Base-by-base conservation (phyloP, 2,888 invertebrate species). In the Harmothoe impar region DNA sequence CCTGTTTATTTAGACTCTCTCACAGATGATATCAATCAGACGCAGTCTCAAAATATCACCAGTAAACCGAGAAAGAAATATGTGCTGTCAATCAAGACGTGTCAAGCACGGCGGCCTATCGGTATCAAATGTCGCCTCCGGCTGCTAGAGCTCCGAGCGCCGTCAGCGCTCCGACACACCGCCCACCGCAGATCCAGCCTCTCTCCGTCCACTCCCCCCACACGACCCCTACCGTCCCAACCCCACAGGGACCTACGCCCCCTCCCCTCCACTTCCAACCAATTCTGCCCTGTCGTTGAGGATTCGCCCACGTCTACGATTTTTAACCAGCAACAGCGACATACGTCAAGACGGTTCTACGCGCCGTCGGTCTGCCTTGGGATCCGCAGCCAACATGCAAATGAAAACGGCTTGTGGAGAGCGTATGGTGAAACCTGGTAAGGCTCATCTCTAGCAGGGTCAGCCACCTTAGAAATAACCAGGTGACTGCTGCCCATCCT, bases 41-140 rank as follows among this genome's bases (percentile, higher is more conserved):
- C 51, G 54, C 33, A 31, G 54, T 77, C 90, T 90, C 90, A 90
- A 90, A 90, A 90, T 90, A 90, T 90, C 90, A 29, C 20, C 90
- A 35, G 90, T 81, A 90, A 90, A 90, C 81, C 62, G 90, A 90
- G 90, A 90, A 90, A 90, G 90, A 90, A 90, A 90, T 90, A 90
- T 90, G 90, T 51, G 90, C 90, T 90, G 90, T 90, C 90, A 90
- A 90, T 90, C 90, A 90, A 15, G 84, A 52, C 31, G 35, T 84
- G 90, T 90, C 90, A 90, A 89, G 90, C 52, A 51, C 33, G 78
- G 51, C 78, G 78, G 78, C 77, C 81, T 15, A 33, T 1, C 31
- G 31, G 89, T 72, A 20, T 90, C 90, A 51, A 51, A 68, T 90
- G 84, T 81, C 90, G 31, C 43, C 81, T 33, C 86, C 54, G 86